Evolutionary conservation across 2,113 vertebrate genomes (phyloP).

Genomic region (Amblyornis subalaris): DNA sequence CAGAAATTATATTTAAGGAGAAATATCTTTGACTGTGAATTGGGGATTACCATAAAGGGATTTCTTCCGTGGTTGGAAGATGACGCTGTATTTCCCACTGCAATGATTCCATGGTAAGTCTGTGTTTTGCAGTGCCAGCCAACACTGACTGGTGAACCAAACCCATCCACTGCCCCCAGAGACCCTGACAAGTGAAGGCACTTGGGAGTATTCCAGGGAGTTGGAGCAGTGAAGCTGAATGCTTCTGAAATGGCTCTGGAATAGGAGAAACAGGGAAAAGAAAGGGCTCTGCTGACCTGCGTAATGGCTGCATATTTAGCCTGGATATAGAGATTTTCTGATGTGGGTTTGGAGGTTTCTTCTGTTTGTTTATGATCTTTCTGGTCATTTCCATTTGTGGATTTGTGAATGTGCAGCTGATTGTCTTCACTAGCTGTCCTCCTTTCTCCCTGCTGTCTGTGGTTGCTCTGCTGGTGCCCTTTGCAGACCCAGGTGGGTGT

Average conservation of each 20-base stretch:
- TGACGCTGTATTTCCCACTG: neutral
- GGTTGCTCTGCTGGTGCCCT: neutral
- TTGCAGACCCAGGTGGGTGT: neutral
- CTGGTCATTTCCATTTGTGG: neutral
- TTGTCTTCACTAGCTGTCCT: fast-evolving
- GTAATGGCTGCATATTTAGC: neutral
- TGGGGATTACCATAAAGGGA: neutral
- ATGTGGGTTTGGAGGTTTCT: neutral
- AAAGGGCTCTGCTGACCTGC: neutral
- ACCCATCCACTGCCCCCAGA: neutral
- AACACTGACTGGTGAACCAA: conserved; percentile 31
- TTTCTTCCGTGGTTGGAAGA: conserved; percentile 6
- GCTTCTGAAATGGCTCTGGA: neutral
- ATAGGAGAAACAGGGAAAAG: neutral
- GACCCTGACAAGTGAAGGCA: neutral
- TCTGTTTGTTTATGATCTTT: neutral
- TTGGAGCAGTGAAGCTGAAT: neutral
- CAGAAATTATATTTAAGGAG: neutral
- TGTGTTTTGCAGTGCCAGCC: neutral
- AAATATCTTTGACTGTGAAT: conserved; percentile 16
- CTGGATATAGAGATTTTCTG: neutral
- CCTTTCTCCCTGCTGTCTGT: neutral
- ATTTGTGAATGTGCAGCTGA: neutral
- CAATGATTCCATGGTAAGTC: neutral
- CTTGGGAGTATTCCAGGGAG: neutral